Base-by-base conservation (phyloP, 2,888 invertebrate genomes). In the Choreutis nemorana region DNA sequence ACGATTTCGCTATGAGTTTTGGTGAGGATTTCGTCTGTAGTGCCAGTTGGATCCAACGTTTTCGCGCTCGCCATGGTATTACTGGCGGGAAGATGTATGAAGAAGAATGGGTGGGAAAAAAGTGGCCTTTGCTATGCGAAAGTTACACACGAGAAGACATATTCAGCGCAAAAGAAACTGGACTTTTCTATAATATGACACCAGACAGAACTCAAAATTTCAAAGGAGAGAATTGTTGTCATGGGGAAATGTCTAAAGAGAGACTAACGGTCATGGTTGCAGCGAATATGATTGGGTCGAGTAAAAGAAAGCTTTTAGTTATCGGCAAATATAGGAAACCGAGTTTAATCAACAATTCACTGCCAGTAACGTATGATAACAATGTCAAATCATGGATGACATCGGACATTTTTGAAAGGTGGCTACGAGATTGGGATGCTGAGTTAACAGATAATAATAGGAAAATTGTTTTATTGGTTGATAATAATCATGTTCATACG, bases 261-360 rank as follows among this genome's bases (percentile, higher is more conserved):
- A 23, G 41, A 34, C 28, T 44, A 26, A 42, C 40, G 8, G 27
- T 45, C 4, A 26, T 42, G 35, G 42, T 45, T 5, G 41, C 43
- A 31, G 40, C 42, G 9, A 44, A 42, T 14, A 44, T 41, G 40
- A 39, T 26, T 26, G 44, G 42, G 12, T 27, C 38, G 2, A 20
- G 2, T 18, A 41, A 42, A 39, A 41, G 30, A 22, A 42, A 43
- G 26, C 33, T 44, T 23, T 26, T 42, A 14, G 34, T 45, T 12
- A 37, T 42, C 5, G 39, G 41, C 2, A 43, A 42, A 36, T 36
- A 35, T 31, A 22, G 35, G n/a, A 29, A 25, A 30, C 22, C 22
- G 9, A 22, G 22, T 22, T 22, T 11, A 26, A 42, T 35, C 30
- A 29, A 36, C 25, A 25, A 29, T 15, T 29, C 31, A 28, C 24